These are phyloP conservation scores for Psammodynastes pulverulentus DNA, from an alignment of 2,113 vertebrate genomes.

Conservation along the genomic window DNA sequence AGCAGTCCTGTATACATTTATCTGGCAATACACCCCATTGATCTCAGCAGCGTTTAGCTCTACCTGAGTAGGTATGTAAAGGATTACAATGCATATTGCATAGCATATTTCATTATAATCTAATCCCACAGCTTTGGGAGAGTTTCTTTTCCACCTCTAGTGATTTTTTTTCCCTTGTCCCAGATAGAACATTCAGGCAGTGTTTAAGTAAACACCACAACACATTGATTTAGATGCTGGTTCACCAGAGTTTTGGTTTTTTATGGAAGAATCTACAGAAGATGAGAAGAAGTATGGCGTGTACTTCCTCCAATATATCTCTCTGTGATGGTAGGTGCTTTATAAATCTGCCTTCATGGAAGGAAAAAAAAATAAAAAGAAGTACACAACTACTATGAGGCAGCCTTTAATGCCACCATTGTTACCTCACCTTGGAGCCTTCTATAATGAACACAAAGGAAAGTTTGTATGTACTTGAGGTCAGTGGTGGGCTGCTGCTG, in stretches of 20 bases:
- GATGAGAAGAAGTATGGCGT: not conserved
- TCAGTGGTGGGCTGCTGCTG: too few relatives aligned
- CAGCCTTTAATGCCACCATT: not conserved
- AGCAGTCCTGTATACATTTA: not conserved
- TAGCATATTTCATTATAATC: not conserved
- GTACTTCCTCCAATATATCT: not conserved
- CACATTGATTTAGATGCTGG: not conserved
- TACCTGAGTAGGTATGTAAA: not conserved
- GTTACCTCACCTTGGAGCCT: not conserved
- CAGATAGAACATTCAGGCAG: not conserved
- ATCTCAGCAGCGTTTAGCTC: not conserved
- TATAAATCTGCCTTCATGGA: too few relatives aligned
- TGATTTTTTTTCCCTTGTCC: not conserved
- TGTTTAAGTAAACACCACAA: not conserved
- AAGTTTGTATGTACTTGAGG: not conserved
- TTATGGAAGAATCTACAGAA: not conserved
- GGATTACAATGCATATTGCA: not conserved
- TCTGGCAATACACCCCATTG: not conserved
- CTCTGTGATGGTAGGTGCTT: not conserved
- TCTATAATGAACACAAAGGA: too few relatives aligned
- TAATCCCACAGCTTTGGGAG: not conserved
- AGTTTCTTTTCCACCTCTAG: not conserved
- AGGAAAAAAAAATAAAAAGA: not conserved
- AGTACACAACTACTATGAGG: not conserved
- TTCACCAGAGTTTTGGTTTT: not conserved